phyloP scores from a whole-genome alignment of 2,888 invertebrate genomes.

The Ectemnius continuus region DNA sequence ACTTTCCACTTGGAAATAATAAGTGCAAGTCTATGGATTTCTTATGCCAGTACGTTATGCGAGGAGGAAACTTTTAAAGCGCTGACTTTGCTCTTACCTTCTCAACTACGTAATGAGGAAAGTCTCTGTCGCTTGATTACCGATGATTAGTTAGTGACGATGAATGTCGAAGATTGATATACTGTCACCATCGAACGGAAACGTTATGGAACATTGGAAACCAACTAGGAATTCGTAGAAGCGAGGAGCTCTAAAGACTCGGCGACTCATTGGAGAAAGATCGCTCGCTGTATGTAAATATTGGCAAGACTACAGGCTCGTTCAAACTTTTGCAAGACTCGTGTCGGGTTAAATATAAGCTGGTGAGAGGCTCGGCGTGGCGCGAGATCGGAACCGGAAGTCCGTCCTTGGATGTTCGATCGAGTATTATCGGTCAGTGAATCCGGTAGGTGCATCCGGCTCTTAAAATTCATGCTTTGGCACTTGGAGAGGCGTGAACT shows the following conservation, averaged over 20 bases:
- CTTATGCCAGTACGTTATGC: too few relatives aligned
- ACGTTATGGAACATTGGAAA: constrained; percentile 24
- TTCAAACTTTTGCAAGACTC: not conserved
- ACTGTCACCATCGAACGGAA: too few relatives aligned
- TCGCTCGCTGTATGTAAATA: constrained; percentile 29
- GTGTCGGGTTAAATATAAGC: not conserved
- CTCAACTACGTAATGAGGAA: too few relatives aligned
- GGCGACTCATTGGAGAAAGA: constrained; percentile 10
- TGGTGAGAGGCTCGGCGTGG: constrained; percentile 10
- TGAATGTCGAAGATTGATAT: not conserved
- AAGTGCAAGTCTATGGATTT: too few relatives aligned
- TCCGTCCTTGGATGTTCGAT: constrained; percentile 33
- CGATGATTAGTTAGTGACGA: constrained; percentile 3
- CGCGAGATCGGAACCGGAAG: constrained; percentile 39
- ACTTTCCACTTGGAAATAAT: too few relatives aligned
- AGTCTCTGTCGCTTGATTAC: too few relatives aligned
- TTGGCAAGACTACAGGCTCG: constrained; percentile 5
- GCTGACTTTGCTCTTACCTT: too few relatives aligned
- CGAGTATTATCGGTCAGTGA: constrained; percentile 33
- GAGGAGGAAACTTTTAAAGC: too few relatives aligned
- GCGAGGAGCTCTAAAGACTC: constrained; percentile 1
- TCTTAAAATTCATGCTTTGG: constrained; percentile 18
- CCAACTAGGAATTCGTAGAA: constrained; percentile 22
- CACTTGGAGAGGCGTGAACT: not conserved
- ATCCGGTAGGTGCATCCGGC: constrained; percentile 18